These are phyloP conservation scores for Enteromius mattozi DNA, from an alignment of 2,797 vertebrate species.

Conservation along the genomic window DNA sequence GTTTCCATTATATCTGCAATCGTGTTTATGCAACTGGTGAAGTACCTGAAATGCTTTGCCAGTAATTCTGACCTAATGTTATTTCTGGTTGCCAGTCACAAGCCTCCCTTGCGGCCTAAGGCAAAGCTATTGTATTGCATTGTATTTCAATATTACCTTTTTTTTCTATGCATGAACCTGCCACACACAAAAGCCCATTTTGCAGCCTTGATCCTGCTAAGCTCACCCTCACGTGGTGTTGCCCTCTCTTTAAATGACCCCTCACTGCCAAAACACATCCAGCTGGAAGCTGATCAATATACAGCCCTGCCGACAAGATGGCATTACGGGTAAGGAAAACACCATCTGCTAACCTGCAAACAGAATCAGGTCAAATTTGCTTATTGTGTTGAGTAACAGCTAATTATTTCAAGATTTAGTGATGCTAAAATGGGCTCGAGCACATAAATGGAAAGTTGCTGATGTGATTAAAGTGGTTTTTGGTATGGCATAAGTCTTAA, in stretches of 20 bases:
- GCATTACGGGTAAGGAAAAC: slow-evolving; percentile 66
- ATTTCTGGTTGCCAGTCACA: neutral
- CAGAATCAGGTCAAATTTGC: slow-evolving; percentile 51
- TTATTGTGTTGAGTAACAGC: slow-evolving; percentile 42
- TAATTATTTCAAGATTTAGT: slow-evolving; percentile 51
- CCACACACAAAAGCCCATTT: slow-evolving; percentile 53
- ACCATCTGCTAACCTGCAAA: slow-evolving; percentile 26
- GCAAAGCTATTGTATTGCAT: slow-evolving; percentile 5
- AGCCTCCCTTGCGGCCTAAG: neutral
- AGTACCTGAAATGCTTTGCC: neutral
- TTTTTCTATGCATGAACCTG: slow-evolving; percentile 23
- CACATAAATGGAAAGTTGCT: neutral
- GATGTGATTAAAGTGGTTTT: slow-evolving; percentile 2
- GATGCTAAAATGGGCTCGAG: slow-evolving; percentile 22
- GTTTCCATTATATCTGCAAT: slow-evolving; percentile 26
- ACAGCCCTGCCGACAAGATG: slow-evolving; percentile 53
- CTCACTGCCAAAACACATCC: slow-evolving; percentile 47
- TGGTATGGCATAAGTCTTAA: neutral
- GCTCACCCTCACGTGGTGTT: slow-evolving; percentile 61
- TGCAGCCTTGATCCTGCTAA: slow-evolving; percentile 52
- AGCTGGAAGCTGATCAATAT: slow-evolving; percentile 50
- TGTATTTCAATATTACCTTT: neutral
- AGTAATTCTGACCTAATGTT: slow-evolving; percentile 3
- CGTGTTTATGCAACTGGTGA: slow-evolving; percentile 16
- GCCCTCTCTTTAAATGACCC: slow-evolving; percentile 62